Percentiles rank a stretch among this genome's conserved stretches.
These are phyloP conservation scores for Taenaris catops DNA, from an alignment of 2,888 invertebrate genomes.

Conservation along the genomic window DNA sequence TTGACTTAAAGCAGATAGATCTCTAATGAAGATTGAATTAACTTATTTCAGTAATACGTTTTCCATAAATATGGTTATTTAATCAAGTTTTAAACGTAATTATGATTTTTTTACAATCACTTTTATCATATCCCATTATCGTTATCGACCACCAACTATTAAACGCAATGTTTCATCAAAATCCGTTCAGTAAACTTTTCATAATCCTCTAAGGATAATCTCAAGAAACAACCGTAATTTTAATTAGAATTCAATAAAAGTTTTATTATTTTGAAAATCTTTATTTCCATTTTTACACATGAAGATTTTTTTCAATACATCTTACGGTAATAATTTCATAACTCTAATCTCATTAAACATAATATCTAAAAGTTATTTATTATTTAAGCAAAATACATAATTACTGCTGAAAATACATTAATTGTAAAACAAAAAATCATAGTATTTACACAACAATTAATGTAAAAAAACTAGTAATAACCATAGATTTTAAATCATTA, in stretches of 20 bases:
- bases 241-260: slow-evolving; percentile 15
- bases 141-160: too few species aligned
- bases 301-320: slow-evolving; percentile 57
- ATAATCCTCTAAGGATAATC: too few species aligned
- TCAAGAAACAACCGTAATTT: too few species aligned
- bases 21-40: too few species aligned
- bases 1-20: too few species aligned
- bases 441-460: slow-evolving; percentile 73
- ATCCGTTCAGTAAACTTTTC: too few species aligned
- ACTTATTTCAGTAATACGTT: too few species aligned
- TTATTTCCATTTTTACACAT: slow-evolving; percentile 68
- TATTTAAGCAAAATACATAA: slow-evolving; percentile 39
- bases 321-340: slow-evolving; percentile 54
- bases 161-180: too few species aligned
- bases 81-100: too few species aligned
- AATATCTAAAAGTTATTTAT: slow-evolving; percentile 38
- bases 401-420: slow-evolving; percentile 52
- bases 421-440: slow-evolving; percentile 55
- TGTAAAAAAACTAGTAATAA: slow-evolving; percentile 35
- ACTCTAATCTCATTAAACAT: slow-evolving; percentile 46
- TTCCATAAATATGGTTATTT: too few species aligned
- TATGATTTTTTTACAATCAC: too few species aligned
- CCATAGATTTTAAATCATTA: slow-evolving; percentile 41
- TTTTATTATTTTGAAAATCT: slow-evolving; percentile 48
- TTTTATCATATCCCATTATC: too few species aligned